phyloP scores from a whole-genome alignment of 2,113 vertebrate genomes.

The Nesogale talazaci region DNA sequence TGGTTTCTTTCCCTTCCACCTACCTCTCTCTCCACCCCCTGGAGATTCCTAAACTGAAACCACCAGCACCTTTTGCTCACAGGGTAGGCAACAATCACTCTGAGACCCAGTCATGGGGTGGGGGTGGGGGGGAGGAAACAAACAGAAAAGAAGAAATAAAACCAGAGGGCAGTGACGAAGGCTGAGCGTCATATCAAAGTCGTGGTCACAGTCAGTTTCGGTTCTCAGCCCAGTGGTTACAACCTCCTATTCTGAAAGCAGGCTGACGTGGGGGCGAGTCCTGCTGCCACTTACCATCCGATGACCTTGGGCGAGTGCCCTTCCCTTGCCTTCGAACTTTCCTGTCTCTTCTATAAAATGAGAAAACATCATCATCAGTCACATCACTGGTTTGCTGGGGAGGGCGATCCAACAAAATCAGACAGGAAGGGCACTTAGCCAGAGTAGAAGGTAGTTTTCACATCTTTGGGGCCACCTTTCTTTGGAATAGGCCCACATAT shows the following conservation, averaged over 20 bases:
- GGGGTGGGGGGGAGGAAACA: neutral
- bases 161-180: neutral
- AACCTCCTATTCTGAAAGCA: neutral
- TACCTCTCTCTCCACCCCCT: neutral
- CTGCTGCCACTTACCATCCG: rapidly evolving
- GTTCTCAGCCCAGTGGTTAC: neutral
- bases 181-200: neutral
- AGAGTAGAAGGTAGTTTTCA: too few species aligned
- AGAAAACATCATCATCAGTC: neutral
- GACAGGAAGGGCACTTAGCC: neutral
- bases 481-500: too few species aligned
- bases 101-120: neutral
- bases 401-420: neutral
- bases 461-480: too few species aligned
- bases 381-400: neutral
- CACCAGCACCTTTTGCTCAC: neutral
- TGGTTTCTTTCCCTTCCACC: neutral
- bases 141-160: conserved; percentile 21
- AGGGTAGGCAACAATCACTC: neutral
- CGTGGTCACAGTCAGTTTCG: neutral
- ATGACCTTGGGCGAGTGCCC: neutral
- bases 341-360: neutral
- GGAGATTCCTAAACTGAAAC: neutral
- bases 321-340: neutral
- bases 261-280: neutral